A percentile compares a stretch with the other conserved stretches of the same genome.
phyloP scores from a whole-genome alignment of 2,888 invertebrate genomes.

The Drosophila anomelani region DNA sequence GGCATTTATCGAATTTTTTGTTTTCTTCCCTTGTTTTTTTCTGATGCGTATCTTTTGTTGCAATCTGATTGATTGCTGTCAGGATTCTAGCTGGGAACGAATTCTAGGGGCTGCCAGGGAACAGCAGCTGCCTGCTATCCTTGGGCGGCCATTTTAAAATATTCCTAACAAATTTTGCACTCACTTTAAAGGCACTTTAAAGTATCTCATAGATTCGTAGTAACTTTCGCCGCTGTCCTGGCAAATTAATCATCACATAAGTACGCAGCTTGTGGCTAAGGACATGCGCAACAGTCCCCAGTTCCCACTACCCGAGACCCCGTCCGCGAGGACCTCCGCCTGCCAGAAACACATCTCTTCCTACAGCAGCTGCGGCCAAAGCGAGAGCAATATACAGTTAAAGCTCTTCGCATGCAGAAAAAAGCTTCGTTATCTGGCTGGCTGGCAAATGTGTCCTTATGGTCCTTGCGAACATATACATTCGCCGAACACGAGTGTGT shows the following conservation, averaged over 20 bases:
- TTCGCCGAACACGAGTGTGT: constrained; percentile 9
- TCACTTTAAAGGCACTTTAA: constrained; percentile 50
- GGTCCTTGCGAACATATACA: constrained; percentile 20
- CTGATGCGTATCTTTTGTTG: constrained; percentile 69
- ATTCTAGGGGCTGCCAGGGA: constrained; percentile 38
- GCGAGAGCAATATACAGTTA: constrained; percentile 64
- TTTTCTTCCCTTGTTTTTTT: constrained; percentile 33
- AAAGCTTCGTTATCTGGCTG: constrained; percentile 73
- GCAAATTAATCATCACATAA: constrained; percentile 78
- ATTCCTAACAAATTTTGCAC: constrained; percentile 18
- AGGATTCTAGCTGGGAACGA: constrained; percentile 46
- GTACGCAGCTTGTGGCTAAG: constrained; percentile 67
- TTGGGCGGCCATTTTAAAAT: constrained; percentile 66
- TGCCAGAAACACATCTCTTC: constrained; percentile 22
- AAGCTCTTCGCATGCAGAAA: constrained; percentile 41
- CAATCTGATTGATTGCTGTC: constrained; percentile 80
- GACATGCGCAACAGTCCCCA: constrained; percentile 79
- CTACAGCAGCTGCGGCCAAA: constrained; percentile 59
- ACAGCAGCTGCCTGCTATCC: constrained; percentile 59
- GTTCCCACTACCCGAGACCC: background rate
- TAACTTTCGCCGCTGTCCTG: constrained; percentile 68
- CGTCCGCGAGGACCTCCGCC: constrained; percentile 8
- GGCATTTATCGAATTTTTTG: constrained; percentile 67
- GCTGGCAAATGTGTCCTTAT: constrained; percentile 43
- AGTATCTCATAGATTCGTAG: constrained; percentile 55